Evolutionary conservation across 2,797 vertebrate genomes (phyloP).

Genomic region (Phataginus tricuspis): DNA sequence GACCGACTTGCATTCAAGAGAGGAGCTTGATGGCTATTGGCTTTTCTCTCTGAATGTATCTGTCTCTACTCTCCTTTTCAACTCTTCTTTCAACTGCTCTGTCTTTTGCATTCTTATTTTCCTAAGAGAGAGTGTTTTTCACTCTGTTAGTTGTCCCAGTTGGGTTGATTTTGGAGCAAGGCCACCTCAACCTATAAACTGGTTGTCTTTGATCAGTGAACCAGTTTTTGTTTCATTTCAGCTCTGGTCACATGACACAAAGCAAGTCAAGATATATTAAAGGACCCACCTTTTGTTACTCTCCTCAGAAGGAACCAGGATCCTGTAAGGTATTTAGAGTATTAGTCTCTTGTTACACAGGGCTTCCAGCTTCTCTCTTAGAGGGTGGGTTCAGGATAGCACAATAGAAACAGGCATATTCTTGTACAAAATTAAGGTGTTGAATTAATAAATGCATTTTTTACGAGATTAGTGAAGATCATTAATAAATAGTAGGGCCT

Average conservation of each 20-base stretch:
- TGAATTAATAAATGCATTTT: background rate
- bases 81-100: background rate
- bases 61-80: background rate
- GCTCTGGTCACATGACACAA: background rate
- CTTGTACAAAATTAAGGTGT: background rate
- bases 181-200: background rate
- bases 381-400: background rate
- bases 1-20: background rate
- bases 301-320: background rate
- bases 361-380: background rate
- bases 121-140: background rate
- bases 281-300: background rate
- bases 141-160: background rate
- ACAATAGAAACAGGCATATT: background rate
- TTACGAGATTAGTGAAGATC: background rate
- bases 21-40: background rate
- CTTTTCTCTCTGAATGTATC: background rate
- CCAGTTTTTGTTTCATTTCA: background rate
- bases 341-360: background rate
- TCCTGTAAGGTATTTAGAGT: background rate
- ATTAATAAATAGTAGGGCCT: background rate
- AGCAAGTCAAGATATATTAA: background rate
- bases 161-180: background rate
- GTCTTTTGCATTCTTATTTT: background rate
- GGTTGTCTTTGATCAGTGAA: background rate